Evolutionary conservation across 2,797 vertebrate species (phyloP).

Genomic region (Antrozous pallidus): DNA sequence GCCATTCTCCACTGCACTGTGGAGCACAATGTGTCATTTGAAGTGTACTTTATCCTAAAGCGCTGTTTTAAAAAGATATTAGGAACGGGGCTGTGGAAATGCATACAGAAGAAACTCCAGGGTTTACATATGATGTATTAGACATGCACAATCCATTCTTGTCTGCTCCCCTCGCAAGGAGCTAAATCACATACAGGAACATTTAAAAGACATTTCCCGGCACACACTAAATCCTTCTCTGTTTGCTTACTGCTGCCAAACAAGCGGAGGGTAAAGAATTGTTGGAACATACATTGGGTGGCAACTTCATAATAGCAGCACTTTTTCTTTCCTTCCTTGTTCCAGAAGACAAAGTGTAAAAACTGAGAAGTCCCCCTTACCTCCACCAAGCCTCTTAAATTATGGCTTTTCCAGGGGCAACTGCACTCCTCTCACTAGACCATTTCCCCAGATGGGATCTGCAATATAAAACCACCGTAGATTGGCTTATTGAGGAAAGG

Average conservation of each 20-base stretch:
- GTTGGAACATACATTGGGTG: constrained; percentile 34
- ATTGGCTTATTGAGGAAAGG: constrained; percentile 76
- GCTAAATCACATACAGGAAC: constrained; percentile 38
- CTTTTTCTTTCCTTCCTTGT: constrained; percentile 64
- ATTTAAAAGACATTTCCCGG: constrained; percentile 63
- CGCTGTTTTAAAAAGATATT: constrained; percentile 30
- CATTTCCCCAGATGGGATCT: constrained; percentile 78
- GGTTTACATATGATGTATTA: constrained; percentile 24
- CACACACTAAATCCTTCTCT: constrained; percentile 52
- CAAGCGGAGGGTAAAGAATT: constrained; percentile 63
- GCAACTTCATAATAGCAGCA: constrained; percentile 51
- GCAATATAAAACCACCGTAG: constrained; percentile 76
- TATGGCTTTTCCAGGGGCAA: constrained; percentile 75
- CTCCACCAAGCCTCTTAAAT: constrained; percentile 73
- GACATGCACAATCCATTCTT: constrained; percentile 31
- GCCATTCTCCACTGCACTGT: constrained; percentile 58
- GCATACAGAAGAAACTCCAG: constrained; percentile 31
- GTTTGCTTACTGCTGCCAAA: constrained; percentile 65
- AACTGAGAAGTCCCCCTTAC: constrained; percentile 66
- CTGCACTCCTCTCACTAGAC: constrained; percentile 66
- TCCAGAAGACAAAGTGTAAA: constrained; percentile 70
- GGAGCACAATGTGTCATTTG: neutral
- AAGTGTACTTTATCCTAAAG: constrained; percentile 64
- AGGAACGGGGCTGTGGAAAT: constrained; percentile 49
- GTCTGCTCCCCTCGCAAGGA: neutral